Conservation (phyloP, 2,797 vertebrate genomes). For the Pipistrellus nathusii region DNA sequence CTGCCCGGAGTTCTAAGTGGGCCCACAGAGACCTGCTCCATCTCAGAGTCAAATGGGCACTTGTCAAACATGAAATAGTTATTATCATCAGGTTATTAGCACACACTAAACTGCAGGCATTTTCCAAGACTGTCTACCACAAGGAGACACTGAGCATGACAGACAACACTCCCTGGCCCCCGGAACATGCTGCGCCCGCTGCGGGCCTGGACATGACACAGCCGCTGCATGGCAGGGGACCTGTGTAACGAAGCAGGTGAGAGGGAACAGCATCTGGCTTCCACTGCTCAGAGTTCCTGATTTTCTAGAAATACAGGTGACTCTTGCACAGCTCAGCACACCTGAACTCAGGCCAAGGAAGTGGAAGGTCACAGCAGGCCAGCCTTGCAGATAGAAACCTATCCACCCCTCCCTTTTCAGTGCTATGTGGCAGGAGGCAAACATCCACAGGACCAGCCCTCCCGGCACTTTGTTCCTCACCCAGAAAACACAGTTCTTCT, state of each 20-base stretch:
- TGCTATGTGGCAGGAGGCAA: neutral
- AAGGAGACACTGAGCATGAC: neutral
- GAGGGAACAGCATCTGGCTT: neutral
- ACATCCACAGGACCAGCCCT: neutral
- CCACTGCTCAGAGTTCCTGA: neutral
- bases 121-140: neutral
- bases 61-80: neutral
- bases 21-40: neutral
- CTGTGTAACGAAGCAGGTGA: neutral
- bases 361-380: neutral
- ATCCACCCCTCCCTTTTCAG: neutral
- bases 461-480: neutral
- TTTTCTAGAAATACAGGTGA: conserved; percentile 46
- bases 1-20: neutral
- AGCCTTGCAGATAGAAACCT: neutral
- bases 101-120: neutral
- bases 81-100: neutral
- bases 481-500: neutral
- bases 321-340: neutral
- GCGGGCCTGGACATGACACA: neutral
- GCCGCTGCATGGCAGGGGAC: neutral
- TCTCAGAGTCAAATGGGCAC: neutral
- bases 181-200: neutral
- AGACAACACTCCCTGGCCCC: neutral
- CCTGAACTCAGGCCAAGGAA: neutral